Evolutionary conservation across 1,140 invertebrate genomes (phyloP), one percentile per base, ranked within the genome.

Genomic region (Pristionchus pacificus): DNA sequence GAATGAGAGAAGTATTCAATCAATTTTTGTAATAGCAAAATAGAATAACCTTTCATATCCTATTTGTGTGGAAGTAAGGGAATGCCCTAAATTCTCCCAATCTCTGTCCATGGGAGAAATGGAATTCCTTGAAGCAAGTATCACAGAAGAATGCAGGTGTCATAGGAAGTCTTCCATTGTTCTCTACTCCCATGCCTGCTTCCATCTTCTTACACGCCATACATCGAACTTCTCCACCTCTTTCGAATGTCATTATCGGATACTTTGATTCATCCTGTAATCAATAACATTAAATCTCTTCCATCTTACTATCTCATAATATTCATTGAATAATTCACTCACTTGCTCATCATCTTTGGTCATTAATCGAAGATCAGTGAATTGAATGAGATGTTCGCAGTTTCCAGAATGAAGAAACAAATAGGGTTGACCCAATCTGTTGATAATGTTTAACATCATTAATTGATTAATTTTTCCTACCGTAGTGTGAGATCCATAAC

Each of bases 311-410:
- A n/a, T n/a, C n/a, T n/a, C n/a, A n/a, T n/a, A n/a, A n/a, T n/a
- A n/a, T n/a, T n/a, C n/a, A n/a, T n/a, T n/a, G n/a, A n/a, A n/a
- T n/a, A n/a, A n/a, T n/a, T n/a, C n/a, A n/a, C n/a, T 38, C 10
- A 64, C 68, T 31, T 77, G 79, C 27, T 59, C 63, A 64, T 81
- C 79, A 1, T 59, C 58, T 25, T 74, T 60, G 64, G 69, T 29
- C 14, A 81, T 60, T 2, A 81, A 68, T 15, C 79, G 68, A 13
- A 81, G 33, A 72, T 87, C 81, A 69, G 86, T 84, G 61, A 79
- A 84, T 66, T 86, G 63, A 58, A 86, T 63, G 2, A 85, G 38
- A 76, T 87, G 86, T 75, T 87, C 86, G 81, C 86, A 87, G 67
- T 64, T 79, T 38, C 86, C 86, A 66, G 86, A 85, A 65, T 84